phyloP scores from a whole-genome alignment of 1,140 invertebrate species.

The Panagrolaimus sp. region DNA sequence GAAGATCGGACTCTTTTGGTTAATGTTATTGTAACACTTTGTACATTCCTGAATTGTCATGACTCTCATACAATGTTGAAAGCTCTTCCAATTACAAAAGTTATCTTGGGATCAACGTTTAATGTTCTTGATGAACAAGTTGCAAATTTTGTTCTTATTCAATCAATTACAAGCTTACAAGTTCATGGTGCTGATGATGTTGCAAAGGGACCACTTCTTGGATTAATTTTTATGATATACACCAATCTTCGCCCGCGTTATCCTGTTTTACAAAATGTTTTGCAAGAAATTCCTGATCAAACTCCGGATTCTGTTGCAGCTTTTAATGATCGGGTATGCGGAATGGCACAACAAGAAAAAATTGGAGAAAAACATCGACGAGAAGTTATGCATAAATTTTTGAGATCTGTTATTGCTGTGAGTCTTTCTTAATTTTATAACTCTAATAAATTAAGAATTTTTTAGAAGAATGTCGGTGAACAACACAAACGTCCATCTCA shows the following conservation, averaged over 20 bases:
- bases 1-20: neutral
- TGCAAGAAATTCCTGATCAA: constrained; percentile 38
- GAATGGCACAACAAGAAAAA: constrained; percentile 24
- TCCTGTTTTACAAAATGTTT: constrained; percentile 25
- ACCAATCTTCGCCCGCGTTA: constrained; percentile 32
- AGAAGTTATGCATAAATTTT: constrained; percentile 45
- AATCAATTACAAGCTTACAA: constrained; percentile 39
- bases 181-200: constrained; percentile 47
- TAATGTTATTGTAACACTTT: constrained; percentile 27
- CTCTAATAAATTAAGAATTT: neutral
- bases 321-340: constrained; percentile 41
- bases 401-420: constrained; percentile 40
- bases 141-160: constrained; percentile 29
- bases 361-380: constrained; percentile 42
- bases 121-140: constrained; percentile 41
- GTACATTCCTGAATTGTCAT: constrained; percentile 40
- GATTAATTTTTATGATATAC: constrained; percentile 43
- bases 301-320: constrained; percentile 32
- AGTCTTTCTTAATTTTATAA: neutral
- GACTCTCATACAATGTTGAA: constrained; percentile 44
- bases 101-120: constrained; percentile 31
- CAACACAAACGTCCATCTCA: constrained; percentile 31
- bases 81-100: constrained; percentile 38
- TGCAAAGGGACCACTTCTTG: constrained; percentile 39
- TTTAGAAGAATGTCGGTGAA: constrained; percentile 28